phyloP scores from a whole-genome alignment of 2,888 invertebrate species.

The Oxyscelio sp. region DNA sequence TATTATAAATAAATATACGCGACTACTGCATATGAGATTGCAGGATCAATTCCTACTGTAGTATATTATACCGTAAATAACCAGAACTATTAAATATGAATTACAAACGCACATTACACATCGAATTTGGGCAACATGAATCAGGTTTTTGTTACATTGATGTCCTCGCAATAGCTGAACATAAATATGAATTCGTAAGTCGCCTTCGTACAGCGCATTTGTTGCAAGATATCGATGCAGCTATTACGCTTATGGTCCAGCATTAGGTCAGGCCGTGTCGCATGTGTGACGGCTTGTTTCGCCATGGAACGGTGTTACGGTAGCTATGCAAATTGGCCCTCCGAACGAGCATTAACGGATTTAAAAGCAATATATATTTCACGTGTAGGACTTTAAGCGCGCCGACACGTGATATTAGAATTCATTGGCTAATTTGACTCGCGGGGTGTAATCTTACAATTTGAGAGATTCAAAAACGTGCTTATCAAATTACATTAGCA shows the following conservation, averaged over 20 bases:
- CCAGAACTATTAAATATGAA: too few species aligned
- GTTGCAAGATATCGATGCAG: conserved; percentile 54
- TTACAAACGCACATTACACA: too few species aligned
- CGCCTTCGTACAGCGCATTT: conserved; percentile 8
- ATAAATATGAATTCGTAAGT: background rate
- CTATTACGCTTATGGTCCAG: conserved; percentile 38
- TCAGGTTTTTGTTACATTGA: too few species aligned
- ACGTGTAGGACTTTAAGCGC: conserved; percentile 75
- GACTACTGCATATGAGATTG: too few species aligned
- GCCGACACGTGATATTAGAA: conserved; percentile 81
- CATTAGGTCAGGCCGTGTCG: conserved; percentile 41
- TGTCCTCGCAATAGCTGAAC: too few species aligned
- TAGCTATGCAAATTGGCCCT: conserved; percentile 85
- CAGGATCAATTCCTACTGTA: too few species aligned
- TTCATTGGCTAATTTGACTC: conserved; percentile 82
- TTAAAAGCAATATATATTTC: conserved; percentile 86
- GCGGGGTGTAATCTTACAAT: conserved; percentile 76
- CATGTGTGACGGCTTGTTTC: conserved; percentile 71
- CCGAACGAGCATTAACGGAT: conserved; percentile 85
- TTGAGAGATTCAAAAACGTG: conserved; percentile 66
- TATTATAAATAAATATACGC: too few species aligned
- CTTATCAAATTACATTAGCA: conserved; percentile 67
- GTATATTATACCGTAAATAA: too few species aligned
- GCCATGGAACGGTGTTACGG: conserved; percentile 73
- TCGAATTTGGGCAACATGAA: too few species aligned